A percentile compares a stretch with the other conserved stretches of the same genome.
Evolutionary conservation across 2,888 invertebrate genomes (phyloP).

Genomic region (Aleiodes alternator): DNA sequence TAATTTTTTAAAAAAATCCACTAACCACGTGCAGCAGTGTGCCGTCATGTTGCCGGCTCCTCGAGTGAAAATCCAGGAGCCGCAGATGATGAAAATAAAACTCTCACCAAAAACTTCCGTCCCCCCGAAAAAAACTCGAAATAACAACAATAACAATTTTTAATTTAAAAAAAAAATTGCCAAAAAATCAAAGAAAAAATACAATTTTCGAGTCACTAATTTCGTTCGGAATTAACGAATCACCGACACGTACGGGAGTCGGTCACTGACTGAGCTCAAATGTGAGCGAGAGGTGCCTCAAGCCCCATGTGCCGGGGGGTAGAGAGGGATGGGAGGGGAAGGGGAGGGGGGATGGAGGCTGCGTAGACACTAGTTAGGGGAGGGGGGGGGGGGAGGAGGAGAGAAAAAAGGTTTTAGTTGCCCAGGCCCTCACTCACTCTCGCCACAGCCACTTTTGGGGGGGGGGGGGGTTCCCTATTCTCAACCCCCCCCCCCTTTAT

Average conservation of each 20-base stretch:
- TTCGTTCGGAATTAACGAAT: not conserved
- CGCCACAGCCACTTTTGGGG: constrained; percentile 59
- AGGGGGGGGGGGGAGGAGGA: constrained; percentile 60
- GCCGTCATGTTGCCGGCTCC: constrained; percentile 36
- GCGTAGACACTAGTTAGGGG: constrained; percentile 56
- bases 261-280: constrained; percentile 69
- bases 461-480: constrained; percentile 51
- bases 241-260: constrained; percentile 70
- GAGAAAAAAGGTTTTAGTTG: constrained; percentile 32
- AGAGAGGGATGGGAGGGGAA: too few relatives aligned
- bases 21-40: constrained; percentile 66
- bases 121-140: not conserved
- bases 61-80: constrained; percentile 8
- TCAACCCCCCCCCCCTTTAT: constrained; percentile 41
- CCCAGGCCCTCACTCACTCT: too few relatives aligned
- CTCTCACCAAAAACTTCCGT: not conserved
- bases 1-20: constrained; percentile 39
- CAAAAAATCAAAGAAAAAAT: too few relatives aligned
- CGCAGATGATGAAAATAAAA: constrained; percentile 4
- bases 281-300: constrained; percentile 54
- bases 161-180: not conserved
- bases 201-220: not conserved
- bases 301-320: constrained; percentile 45
- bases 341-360: constrained; percentile 60
- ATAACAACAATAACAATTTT: not conserved